Base-by-base conservation (phyloP, 2,888 invertebrate species). In the Homarus gammarus region DNA sequence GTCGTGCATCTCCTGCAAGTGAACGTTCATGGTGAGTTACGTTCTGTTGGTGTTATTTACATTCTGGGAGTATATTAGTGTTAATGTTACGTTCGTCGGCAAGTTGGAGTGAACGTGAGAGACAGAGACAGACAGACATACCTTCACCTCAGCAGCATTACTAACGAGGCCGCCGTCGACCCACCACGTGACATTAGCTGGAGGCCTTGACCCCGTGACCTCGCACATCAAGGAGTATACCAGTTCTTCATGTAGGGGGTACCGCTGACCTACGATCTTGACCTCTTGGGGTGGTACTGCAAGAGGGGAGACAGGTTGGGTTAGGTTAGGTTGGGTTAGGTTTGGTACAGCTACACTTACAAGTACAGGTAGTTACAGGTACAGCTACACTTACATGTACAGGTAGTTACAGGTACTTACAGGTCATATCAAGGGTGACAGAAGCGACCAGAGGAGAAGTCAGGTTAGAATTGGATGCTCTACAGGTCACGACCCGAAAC, bases 341-440 rank as follows among this genome's bases (percentile, higher is more conserved):
- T n/a, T 15, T 56, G 18, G 15, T 22, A 22, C n/a, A 56, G 15
- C 0, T 22, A 18, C 56, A 15, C 15, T 56, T 56, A 31, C 31
- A 68, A n/a, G 68, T 31, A 68, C 68, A n/a, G n/a, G n/a, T n/a
- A n/a, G n/a, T n/a, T n/a, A n/a, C n/a, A n/a, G n/a, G n/a, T n/a
- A n/a, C n/a, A n/a, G n/a, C n/a, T n/a, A n/a, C n/a, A n/a, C n/a
- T n/a, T n/a, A n/a, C n/a, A n/a, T n/a, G n/a, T n/a, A n/a, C n/a
- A n/a, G n/a, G n/a, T n/a, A n/a, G n/a, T n/a, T n/a, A n/a, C n/a
- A n/a, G n/a, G 44, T 18, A 90, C 90, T 84, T 36, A 91, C 91
- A 84, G 27, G 89, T 88, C 61, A 91, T 88, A 33, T 83, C 83
- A 38, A 91, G 61, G 64, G 86, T 77, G 73, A 90, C 90, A n/a